A percentile compares a stretch with the other conserved stretches of the same genome.
These are phyloP conservation scores for Salvelinus namaycush DNA, from an alignment of 2,113 vertebrate genomes.

Conservation along the genomic window DNA sequence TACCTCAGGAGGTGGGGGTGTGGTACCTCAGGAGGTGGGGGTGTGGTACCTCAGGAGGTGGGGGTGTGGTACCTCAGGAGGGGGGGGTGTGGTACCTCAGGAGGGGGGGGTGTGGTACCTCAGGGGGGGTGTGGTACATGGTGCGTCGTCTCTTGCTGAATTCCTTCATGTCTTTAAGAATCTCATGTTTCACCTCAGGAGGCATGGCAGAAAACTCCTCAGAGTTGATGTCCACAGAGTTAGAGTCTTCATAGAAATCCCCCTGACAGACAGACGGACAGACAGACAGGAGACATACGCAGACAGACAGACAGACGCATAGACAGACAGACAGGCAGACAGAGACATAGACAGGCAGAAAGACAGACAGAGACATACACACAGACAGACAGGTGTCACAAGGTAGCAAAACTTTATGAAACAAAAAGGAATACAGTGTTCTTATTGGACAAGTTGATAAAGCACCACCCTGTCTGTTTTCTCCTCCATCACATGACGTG, in stretches of 20 bases:
- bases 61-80: no score
- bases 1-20: no score
- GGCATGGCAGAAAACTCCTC: slow-evolving; percentile 88
- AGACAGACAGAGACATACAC: neutral
- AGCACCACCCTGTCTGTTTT: neutral
- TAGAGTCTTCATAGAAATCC: slow-evolving; percentile 77
- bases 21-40: no score
- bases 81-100: no score
- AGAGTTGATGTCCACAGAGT: slow-evolving; percentile 90
- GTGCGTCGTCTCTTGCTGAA: slow-evolving; percentile 90
- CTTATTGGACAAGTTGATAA: no score
- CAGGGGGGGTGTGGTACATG: slow-evolving; percentile 87
- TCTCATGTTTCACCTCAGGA: slow-evolving; percentile 91
- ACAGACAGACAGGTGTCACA: neutral
- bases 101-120: slow-evolving; percentile 74
- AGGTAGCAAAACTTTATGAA: neutral
- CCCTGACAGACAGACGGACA: slow-evolving; percentile 68
- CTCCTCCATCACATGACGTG: neutral
- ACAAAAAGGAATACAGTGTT: neutral
- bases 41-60: no score
- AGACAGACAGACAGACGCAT: neutral
- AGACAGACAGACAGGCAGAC: no score
- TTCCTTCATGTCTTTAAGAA: slow-evolving; percentile 94
- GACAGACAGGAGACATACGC: neutral
- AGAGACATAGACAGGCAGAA: no score